phyloP scores from a whole-genome alignment of 2,888 invertebrate genomes.

The Allygus modestus region DNA sequence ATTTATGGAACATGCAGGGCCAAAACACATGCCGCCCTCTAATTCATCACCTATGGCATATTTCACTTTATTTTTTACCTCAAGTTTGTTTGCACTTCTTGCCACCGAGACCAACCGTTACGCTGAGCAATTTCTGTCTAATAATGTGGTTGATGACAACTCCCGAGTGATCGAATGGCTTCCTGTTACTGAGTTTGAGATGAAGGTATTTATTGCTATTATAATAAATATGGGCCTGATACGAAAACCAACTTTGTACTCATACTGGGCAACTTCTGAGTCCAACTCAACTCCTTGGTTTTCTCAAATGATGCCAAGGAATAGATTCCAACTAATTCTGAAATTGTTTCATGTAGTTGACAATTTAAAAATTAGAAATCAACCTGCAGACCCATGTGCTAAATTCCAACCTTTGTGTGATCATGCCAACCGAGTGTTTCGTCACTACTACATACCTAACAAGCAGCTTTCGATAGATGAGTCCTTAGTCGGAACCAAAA shows the following conservation, averaged over 20 bases:
- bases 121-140: background rate
- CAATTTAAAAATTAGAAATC: background rate
- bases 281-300: background rate
- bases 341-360: background rate
- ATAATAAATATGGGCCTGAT: conserved; percentile 3
- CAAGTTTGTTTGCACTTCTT: background rate
- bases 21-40: conserved; percentile 5
- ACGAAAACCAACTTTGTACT: background rate
- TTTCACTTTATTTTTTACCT: conserved; percentile 32
- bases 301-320: background rate
- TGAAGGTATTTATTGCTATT: background rate
- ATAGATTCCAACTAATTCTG: conserved; percentile 8
- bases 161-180: background rate
- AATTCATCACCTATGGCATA: background rate
- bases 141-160: background rate
- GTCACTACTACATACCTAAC: background rate
- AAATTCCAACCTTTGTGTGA: conserved; percentile 1
- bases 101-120: conserved; percentile 18
- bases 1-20: background rate
- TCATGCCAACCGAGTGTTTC: background rate
- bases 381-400: no score
- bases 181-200: background rate
- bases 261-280: background rate
- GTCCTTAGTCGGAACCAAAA: background rate
- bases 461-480: background rate